Percentiles rank a stretch among this genome's conserved stretches.
Evolutionary conservation across 92 coral and sea anemone genomes (phyloP).

Genomic region (Chrysogorgia sp.): DNA sequence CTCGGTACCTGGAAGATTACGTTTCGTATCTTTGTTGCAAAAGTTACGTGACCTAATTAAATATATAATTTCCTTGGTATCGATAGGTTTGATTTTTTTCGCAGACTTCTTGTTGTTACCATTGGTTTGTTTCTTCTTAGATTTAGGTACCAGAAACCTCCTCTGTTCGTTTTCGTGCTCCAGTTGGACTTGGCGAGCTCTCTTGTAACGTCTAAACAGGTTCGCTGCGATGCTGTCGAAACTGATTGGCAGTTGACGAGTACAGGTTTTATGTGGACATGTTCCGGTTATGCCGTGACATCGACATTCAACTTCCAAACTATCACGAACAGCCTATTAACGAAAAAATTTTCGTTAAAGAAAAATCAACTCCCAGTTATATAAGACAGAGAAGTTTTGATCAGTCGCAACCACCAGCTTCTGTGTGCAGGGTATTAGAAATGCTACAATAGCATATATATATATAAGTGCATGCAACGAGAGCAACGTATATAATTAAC

Average conservation of each 20-base stretch:
- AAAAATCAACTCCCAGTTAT: too few relatives aligned
- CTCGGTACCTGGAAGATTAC: conserved; percentile 11
- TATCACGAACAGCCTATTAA: conserved; percentile 81
- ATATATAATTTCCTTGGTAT: neutral
- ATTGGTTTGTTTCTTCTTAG: neutral
- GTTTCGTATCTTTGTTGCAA: neutral
- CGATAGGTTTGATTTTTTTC: neutral
- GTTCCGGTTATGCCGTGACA: conserved; percentile 86
- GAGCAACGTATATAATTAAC: too few relatives aligned
- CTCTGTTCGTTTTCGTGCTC: neutral
- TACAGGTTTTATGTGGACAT: conserved; percentile 75
- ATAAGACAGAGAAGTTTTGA: too few relatives aligned
- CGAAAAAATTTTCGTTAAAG: neutral
- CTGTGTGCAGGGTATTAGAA: too few relatives aligned
- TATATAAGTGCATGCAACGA: too few relatives aligned
- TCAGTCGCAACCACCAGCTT: too few relatives aligned
- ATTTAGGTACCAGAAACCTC: neutral
- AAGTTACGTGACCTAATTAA: neutral
- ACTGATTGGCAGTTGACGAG: conserved; percentile 61
- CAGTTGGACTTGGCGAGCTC: conserved; percentile 20
- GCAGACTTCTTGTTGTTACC: neutral
- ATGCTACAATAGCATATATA: too few relatives aligned
- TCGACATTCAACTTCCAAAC: conserved; percentile 69
- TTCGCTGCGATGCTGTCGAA: neutral
- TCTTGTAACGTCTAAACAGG: conserved; percentile 8